A percentile compares a stretch with the other conserved stretches of the same genome.
These are phyloP conservation scores for Salvelinus namaycush DNA, from an alignment of 2,113 vertebrate species.

Conservation along the genomic window DNA sequence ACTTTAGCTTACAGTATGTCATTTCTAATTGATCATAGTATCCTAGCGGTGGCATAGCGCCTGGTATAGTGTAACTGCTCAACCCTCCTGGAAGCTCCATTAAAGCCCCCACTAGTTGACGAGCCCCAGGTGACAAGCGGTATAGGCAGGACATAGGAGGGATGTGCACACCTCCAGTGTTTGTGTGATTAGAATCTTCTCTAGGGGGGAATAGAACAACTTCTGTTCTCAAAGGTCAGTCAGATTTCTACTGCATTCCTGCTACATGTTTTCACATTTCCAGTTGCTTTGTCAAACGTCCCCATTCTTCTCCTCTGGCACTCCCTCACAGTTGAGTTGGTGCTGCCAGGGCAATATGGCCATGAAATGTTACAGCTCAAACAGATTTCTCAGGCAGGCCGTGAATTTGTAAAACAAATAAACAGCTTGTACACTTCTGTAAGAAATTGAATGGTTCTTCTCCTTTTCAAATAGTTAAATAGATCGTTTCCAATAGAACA, in stretches of 20 bases:
- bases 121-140: neutral
- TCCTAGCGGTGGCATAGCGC: too few species aligned
- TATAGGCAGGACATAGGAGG: neutral
- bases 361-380: neutral
- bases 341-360: conserved; percentile 4
- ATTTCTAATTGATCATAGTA: too few species aligned
- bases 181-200: neutral
- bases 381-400: neutral
- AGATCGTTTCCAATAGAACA: too few species aligned
- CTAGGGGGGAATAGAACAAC: conserved; percentile 53
- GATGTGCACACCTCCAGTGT: conserved; percentile 20
- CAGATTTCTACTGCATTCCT: conserved; percentile 63
- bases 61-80: too few species aligned
- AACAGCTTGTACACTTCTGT: too few species aligned
- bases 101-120: neutral
- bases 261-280: conserved; percentile 43
- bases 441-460: too few species aligned
- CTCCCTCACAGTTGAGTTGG: conserved; percentile 18
- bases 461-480: too few species aligned
- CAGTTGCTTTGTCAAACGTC: conserved; percentile 63
- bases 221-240: conserved; percentile 69
- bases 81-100: neutral
- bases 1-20: too few species aligned
- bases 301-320: conserved; percentile 65
- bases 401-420: neutral